Conservation (phyloP, 2,797 vertebrate genomes). For the Garrulus glandarius region DNA sequence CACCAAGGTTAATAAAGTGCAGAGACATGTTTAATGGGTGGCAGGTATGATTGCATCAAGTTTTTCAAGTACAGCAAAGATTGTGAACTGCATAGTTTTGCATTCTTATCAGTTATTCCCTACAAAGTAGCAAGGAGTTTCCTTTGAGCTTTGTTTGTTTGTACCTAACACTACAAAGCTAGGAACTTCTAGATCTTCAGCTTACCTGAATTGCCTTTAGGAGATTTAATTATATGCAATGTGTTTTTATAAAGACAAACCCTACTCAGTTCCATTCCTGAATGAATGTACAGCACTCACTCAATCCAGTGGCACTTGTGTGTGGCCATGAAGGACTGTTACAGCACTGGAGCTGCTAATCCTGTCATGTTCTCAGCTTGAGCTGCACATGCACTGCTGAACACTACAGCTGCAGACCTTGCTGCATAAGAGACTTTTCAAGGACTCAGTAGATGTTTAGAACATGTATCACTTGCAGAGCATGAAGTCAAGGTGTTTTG, state of each 20-base stretch:
- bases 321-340: neutral
- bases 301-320: neutral
- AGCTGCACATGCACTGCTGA: neutral
- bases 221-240: neutral
- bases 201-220: neutral
- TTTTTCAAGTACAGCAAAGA: neutral
- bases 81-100: neutral
- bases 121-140: neutral
- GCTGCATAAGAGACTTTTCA: neutral
- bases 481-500: neutral
- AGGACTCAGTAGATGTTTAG: neutral
- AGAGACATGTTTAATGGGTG: neutral
- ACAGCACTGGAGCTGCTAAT: neutral
- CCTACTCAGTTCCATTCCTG: neutral
- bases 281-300: neutral
- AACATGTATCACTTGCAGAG: neutral
- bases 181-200: neutral
- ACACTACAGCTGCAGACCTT: neutral
- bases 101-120: neutral
- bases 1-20: neutral
- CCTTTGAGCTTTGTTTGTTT: constrained; percentile 10
- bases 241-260: neutral
- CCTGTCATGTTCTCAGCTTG: neutral
- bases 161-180: neutral
- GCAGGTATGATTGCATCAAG: neutral